Percentiles rank a stretch among this genome's conserved stretches.
Conservation (phyloP, 2,113 vertebrate genomes). For the Platichthys flesus region DNA sequence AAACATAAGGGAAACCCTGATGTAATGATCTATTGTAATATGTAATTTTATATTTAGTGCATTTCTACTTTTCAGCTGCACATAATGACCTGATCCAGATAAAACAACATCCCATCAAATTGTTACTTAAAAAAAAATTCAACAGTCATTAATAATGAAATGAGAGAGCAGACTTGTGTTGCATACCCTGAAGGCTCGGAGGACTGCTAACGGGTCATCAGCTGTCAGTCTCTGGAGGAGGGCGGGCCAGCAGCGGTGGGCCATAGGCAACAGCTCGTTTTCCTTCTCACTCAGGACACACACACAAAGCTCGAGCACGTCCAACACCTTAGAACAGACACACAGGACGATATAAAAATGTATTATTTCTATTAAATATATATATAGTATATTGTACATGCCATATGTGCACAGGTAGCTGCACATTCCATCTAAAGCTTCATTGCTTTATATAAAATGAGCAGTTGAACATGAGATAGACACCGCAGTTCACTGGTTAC, state of each 20-base stretch:
- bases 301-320: slow-evolving; percentile 89
- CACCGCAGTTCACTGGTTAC: too few relatives aligned
- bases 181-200: slow-evolving; percentile 91
- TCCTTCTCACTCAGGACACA: slow-evolving; percentile 82
- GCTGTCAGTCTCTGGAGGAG: slow-evolving; percentile 88
- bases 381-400: too few relatives aligned
- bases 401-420: too few relatives aligned
- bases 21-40: background rate
- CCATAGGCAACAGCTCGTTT: slow-evolving; percentile 91
- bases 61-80: background rate
- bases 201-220: slow-evolving; percentile 89
- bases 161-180: background rate
- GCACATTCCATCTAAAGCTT: background rate
- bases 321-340: slow-evolving; percentile 83
- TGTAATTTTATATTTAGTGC: too few relatives aligned
- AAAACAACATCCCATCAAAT: background rate
- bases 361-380: background rate
- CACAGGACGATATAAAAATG: background rate
- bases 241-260: slow-evolving; percentile 91
- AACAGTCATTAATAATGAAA: background rate
- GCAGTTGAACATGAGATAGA: background rate
- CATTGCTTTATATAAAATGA: too few relatives aligned
- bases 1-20: background rate
- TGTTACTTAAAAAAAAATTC: too few relatives aligned
- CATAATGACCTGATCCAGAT: background rate